Evolutionary conservation across 2,113 vertebrate species (phyloP), one percentile per base, ranked within the genome.

Genomic region (Leptodactylus fuscus): DNA sequence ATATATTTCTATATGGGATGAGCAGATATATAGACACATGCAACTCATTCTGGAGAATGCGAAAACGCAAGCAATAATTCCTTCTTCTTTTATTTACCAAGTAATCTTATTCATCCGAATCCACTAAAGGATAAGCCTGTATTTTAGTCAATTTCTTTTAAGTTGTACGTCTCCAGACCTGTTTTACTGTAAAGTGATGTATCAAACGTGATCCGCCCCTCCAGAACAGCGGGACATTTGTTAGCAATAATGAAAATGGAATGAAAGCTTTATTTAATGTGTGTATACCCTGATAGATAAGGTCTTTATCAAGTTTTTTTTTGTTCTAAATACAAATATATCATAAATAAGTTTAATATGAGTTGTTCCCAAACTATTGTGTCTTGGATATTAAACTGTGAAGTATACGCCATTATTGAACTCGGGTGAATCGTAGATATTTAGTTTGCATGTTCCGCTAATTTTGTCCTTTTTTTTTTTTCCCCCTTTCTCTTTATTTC

Each of bases 391-490:
- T 94, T 96, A 97, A 97, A 98, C 97, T 98, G 97, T 98, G 97
- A 99, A 98, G 94, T 95, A 89, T 92, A 94, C 95, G 93, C 93
- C 93, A 93, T 96, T 94, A 97, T 94, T 95, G 93, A 96, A 94
- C 95, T 97, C 94, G 96, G 96, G 96, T 97, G 96, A 97, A 94
- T 96, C 95, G 92, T 97, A 97, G 97, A 88, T 69, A 69, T 89
- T 96, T 96, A 95, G 94, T 94, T 94, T 97, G 96, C 97, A 97
- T 98, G 96, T 97, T 95, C 94, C 95, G 95, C 95, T 96, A 94
- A 95, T 96, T 79, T 95, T 91, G 92, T 94, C 92, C 78, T 89
- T 92, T 92, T 91, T 84, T 81, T 82, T 89, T n/a, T n/a, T n/a
- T n/a, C n/a, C n/a, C n/a, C 16, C 34, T 92, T 93, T 94, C 91